These are phyloP conservation scores for Chroicocephalus ridibundus DNA, from an alignment of 2,113 vertebrate species.

Conservation along the genomic window DNA sequence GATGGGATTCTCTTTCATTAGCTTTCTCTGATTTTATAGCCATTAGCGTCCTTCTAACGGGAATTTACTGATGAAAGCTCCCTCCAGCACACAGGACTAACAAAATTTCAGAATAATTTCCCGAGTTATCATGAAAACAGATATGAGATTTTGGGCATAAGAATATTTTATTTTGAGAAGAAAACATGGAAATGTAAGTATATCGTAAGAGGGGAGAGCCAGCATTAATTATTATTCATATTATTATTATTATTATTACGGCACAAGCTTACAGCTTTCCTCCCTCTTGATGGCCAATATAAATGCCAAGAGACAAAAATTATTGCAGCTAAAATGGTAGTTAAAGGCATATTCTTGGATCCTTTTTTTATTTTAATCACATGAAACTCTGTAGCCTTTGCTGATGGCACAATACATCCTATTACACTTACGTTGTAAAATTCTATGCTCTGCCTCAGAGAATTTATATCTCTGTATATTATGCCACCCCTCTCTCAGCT, in stretches of 20 bases:
- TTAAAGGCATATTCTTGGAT: slow-evolving; percentile 74
- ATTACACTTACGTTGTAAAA: slow-evolving; percentile 76
- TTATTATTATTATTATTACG: slow-evolving; percentile 59
- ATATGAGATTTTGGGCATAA: slow-evolving; percentile 2
- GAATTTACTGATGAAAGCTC: slow-evolving; percentile 41
- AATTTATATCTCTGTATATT: slow-evolving; percentile 74
- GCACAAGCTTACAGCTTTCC: slow-evolving; percentile 55
- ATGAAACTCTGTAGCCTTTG: slow-evolving; percentile 71
- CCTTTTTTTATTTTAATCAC: slow-evolving; percentile 74
- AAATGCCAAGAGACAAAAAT: slow-evolving; percentile 75
- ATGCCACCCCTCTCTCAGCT: slow-evolving; percentile 61
- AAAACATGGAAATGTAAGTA: slow-evolving; percentile 26
- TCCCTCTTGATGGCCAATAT: slow-evolving; percentile 64
- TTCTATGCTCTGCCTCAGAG: slow-evolving; percentile 72
- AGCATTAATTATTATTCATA: slow-evolving; percentile 69
- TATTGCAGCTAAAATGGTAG: slow-evolving; percentile 72
- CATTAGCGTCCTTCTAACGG: slow-evolving; percentile 32
- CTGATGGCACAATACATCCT: slow-evolving; percentile 77
- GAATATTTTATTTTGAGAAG: slow-evolving; percentile 28
- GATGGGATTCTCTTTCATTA: slow-evolving; percentile 44
- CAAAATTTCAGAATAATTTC: slow-evolving; percentile 51
- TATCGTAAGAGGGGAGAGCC: background rate
- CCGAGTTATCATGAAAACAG: slow-evolving; percentile 6
- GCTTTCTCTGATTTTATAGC: slow-evolving; percentile 28
- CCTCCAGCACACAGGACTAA: background rate